Conservation (phyloP, 2,797 vertebrate genomes). For the Clarias fuscus region DNA sequence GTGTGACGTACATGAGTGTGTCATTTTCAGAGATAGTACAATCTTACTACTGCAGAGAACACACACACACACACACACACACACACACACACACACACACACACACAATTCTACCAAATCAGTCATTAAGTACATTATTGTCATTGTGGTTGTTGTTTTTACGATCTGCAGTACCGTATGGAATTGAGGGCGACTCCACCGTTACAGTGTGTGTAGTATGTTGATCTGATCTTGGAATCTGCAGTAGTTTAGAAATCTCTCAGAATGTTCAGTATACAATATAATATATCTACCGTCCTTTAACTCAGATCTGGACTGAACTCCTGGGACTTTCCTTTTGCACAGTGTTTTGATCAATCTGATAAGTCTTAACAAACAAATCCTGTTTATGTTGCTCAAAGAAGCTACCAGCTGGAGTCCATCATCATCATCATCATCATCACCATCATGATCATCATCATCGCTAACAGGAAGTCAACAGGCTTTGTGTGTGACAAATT, state of each 20-base stretch:
- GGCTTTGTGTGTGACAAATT: too few species aligned
- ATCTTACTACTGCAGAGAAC: background rate
- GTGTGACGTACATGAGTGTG: conserved; percentile 16
- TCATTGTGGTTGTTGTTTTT: background rate
- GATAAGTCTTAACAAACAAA: too few species aligned
- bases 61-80: background rate
- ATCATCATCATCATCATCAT: too few species aligned
- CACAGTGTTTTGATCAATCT: too few species aligned
- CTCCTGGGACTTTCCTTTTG: too few species aligned
- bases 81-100: background rate
- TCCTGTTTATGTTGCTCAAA: too few species aligned
- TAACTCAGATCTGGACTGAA: too few species aligned
- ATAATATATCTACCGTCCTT: too few species aligned
- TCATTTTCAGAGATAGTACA: background rate
- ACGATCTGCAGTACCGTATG: background rate
- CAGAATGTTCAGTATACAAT: too few species aligned
- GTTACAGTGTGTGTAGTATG: background rate
- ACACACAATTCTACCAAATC: background rate
- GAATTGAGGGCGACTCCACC: background rate
- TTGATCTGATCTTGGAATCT: background rate
- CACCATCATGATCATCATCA: too few species aligned
- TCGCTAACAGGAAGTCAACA: too few species aligned
- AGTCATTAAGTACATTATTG: background rate
- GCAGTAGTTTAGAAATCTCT: background rate
- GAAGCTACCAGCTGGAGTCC: too few species aligned